phyloP scores from a whole-genome alignment of 2,797 vertebrate species.

The Chrysocyon brachyurus region DNA sequence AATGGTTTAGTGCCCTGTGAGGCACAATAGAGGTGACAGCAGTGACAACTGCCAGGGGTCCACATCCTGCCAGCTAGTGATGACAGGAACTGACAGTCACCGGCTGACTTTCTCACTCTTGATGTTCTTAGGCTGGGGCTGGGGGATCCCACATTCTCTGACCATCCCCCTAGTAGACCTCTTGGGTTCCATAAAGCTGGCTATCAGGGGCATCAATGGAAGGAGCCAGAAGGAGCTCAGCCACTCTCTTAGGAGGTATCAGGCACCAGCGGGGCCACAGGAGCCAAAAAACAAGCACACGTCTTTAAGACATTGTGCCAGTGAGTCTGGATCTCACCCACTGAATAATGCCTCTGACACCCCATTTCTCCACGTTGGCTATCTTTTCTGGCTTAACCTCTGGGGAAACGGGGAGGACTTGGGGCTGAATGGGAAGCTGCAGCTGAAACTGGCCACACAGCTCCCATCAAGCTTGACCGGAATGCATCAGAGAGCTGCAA shows the following conservation, averaged over 20 bases:
- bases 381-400: background rate
- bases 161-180: background rate
- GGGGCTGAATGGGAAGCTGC: background rate
- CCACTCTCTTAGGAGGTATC: background rate
- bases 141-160: background rate
- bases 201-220: background rate
- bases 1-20: background rate
- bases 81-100: background rate
- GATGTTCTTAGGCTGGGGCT: background rate
- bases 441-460: rapidly evolving
- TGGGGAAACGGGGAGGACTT: background rate
- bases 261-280: background rate
- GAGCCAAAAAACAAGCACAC: background rate
- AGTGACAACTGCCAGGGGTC: background rate
- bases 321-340: background rate
- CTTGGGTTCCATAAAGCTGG: background rate
- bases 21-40: background rate
- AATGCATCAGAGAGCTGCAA: background rate
- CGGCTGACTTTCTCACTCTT: background rate
- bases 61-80: slow-evolving; percentile 39
- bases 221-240: background rate
- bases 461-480: background rate
- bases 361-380: background rate
- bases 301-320: background rate
- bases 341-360: rapidly evolving